A percentile compares a stretch with the other conserved stretches of the same genome.
Conservation (phyloP, 1,140 invertebrate species). For the Orius laevigatus region DNA sequence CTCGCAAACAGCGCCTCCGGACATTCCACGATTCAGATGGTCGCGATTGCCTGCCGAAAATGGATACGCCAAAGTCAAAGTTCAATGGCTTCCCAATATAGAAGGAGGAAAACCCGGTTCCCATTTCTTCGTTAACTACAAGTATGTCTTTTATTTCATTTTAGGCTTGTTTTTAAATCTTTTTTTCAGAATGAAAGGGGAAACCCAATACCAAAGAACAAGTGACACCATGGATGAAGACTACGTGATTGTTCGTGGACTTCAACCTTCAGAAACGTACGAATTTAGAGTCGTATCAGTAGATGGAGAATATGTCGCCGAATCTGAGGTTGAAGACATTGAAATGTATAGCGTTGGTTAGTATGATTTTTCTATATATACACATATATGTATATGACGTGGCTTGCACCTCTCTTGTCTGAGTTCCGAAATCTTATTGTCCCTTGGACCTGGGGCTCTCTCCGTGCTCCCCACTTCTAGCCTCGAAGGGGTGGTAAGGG, state of each 20-base stretch:
- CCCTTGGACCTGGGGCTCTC: too few species aligned
- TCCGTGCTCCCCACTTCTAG: too few species aligned
- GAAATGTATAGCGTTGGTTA: conserved; percentile 49
- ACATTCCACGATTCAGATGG: conserved; percentile 59
- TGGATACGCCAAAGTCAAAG: conserved; percentile 52
- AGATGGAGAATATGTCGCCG: conserved; percentile 61
- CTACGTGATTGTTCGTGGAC: conserved; percentile 52
- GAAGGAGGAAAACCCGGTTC: conserved; percentile 61
- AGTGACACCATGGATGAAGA: conserved; percentile 54
- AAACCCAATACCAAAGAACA: conserved; percentile 42
- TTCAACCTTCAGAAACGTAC: conserved; percentile 72
- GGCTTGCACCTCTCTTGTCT: too few species aligned
- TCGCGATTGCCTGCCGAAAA: conserved; percentile 49
- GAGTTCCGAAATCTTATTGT: too few species aligned
- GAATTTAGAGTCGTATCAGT: conserved; percentile 83
- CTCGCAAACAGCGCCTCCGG: conserved; percentile 42
- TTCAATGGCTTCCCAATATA: conserved; percentile 64
- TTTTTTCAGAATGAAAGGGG: conserved; percentile 29
- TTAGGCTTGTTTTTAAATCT: background rate
- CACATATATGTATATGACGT: background rate
- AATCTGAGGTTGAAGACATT: conserved; percentile 57
- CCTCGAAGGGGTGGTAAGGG: too few species aligned
- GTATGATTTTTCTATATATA: conserved; percentile 9
- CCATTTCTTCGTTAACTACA: conserved; percentile 82
- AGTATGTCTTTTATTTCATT: conserved; percentile 23